A percentile compares a stretch with the other conserved stretches of the same genome.
These are phyloP conservation scores for Drosophila chauvacae DNA, from an alignment of 1,140 invertebrate species.

Conservation along the genomic window DNA sequence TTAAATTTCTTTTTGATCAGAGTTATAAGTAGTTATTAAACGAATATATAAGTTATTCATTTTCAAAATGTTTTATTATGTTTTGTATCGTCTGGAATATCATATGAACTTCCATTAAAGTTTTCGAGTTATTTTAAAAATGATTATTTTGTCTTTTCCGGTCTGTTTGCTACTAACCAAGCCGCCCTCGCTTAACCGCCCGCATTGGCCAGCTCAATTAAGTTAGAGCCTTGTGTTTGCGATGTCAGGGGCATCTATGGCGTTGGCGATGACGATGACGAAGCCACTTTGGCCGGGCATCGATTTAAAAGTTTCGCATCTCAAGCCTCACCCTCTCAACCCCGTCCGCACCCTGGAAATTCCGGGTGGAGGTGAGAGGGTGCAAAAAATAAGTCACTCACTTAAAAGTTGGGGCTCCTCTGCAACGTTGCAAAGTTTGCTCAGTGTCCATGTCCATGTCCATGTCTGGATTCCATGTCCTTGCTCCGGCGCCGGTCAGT, in stretches of 20 bases:
- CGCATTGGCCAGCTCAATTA: constrained; percentile 59
- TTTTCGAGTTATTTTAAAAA: no score
- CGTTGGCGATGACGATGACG: constrained; percentile 47
- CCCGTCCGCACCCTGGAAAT: background rate
- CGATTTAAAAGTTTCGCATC: constrained; percentile 61
- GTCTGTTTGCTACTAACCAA: background rate
- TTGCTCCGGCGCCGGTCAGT: constrained; percentile 63
- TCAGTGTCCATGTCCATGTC: constrained; percentile 47
- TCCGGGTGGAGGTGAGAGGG: constrained; percentile 3
- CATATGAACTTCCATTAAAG: no score
- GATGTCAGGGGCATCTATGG: constrained; percentile 50
- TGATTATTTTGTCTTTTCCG: background rate
- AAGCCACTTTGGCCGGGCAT: constrained; percentile 62
- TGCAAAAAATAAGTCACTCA: constrained; percentile 79
- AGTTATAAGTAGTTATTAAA: no score
- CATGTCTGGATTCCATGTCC: constrained; percentile 41
- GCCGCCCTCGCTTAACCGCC: constrained; percentile 17
- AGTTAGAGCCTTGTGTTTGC: constrained; percentile 59
- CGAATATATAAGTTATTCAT: no score
- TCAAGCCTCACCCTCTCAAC: constrained; percentile 10
- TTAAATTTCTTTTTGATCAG: no score
- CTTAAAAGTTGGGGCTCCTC: constrained; percentile 72
- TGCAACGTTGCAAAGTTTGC: constrained; percentile 79
- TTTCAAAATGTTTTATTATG: no score
- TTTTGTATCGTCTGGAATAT: no score